Evolutionary conservation across 2,888 invertebrate species (phyloP).

Genomic region (Ditula angustiorana): DNA sequence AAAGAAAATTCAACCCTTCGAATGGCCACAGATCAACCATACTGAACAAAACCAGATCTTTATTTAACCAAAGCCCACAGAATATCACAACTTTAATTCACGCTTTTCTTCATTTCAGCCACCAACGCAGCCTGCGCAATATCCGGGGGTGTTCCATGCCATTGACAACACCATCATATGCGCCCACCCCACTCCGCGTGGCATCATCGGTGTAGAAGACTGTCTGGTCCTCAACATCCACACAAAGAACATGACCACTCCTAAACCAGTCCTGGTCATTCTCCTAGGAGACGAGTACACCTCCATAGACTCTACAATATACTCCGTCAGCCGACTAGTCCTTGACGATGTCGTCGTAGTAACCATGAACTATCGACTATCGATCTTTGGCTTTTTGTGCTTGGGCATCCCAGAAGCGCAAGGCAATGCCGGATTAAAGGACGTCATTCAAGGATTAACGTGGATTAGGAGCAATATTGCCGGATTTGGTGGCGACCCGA

Average conservation of each 20-base stretch:
- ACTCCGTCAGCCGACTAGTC: constrained; percentile 85
- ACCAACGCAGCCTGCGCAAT: constrained; percentile 51
- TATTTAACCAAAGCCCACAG: too few species aligned
- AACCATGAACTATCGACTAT: constrained; percentile 89
- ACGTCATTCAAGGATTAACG: constrained; percentile 91
- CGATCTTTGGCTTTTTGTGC: constrained; percentile 90
- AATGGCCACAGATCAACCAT: too few species aligned
- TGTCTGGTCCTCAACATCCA: constrained; percentile 70
- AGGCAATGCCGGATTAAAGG: constrained; percentile 94
- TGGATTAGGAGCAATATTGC: constrained; percentile 91
- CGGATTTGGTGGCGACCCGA: constrained; percentile 91
- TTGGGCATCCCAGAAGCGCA: constrained; percentile 86
- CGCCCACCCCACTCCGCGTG: constrained; percentile 64
- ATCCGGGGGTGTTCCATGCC: constrained; percentile 58
- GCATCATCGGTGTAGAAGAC: constrained; percentile 70
- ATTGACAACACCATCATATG: constrained; percentile 47
- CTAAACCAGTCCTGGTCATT: constrained; percentile 73
- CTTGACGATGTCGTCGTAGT: constrained; percentile 87
- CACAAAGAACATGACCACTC: constrained; percentile 59
- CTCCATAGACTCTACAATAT: constrained; percentile 50
- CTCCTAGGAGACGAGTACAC: constrained; percentile 70
- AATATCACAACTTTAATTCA: too few species aligned
- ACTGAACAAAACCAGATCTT: too few species aligned
- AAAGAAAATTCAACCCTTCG: too few species aligned
- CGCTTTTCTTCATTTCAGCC: constrained; percentile 51